Evolutionary conservation across 2,888 invertebrate species (phyloP), one percentile per base, ranked within the genome.

Genomic region (Platypus cylindrus): DNA sequence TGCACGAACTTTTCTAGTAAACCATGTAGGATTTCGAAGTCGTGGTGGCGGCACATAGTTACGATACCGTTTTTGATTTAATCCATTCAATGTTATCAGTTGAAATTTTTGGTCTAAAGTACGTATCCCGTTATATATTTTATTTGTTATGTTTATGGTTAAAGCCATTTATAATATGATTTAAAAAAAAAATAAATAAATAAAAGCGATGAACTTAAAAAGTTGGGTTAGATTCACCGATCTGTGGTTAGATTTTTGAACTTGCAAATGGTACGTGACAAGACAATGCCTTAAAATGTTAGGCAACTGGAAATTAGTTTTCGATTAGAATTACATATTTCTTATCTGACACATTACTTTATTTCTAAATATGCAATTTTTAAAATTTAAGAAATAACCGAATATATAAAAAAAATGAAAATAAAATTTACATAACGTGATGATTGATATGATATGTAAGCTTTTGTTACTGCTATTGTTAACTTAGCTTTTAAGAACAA

Each of bases 1-100:
- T 53, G 67, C 68, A 54, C 74, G 68, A 46, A 72, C 67, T 60
- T 78, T 76, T 30, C 70, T 70, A 24, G 73, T 58, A 53, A 74
- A 71, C 85, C 85, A 86, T 46, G 73, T 68, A 0, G 85, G 84
- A 53, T 77, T 76, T 37, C 77, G 67, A 50, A 73, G 67, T 51
- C 65, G 72, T 5, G 82, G 76, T 28, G 58, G 44, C 26, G 57
- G 62, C 58, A 50, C 62, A 59, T 40, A 56, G 48, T 44, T 62
- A 49, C 56, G 66, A 53, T 50, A 49, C 37, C 53, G 27, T 31
- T 36, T 38, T n/a, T 14, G 17, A 24, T 32, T 30, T 2, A 36
- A 12, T 7, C 20, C 30, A 29, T 29, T 27, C 39, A 47, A 55
- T 54, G 48, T 50, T 38, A 53, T 47, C 20, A 40, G 31, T 18